Evolutionary conservation across 2,888 invertebrate genomes (phyloP).

Genomic region (Theretra japonica): DNA sequence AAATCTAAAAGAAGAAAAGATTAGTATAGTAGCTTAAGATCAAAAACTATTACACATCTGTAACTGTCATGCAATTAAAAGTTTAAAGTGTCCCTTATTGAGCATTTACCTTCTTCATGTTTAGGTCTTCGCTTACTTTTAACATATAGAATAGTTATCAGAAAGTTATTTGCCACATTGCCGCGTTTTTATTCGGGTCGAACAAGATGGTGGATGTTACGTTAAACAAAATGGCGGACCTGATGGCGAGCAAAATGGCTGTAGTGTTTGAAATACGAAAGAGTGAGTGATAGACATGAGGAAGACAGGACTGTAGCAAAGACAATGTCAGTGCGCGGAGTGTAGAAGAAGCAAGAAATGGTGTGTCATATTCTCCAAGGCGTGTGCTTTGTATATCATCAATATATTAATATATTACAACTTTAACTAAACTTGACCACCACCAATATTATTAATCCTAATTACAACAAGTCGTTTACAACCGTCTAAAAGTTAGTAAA

Average conservation of each 20-base stretch:
- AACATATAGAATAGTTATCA: background rate
- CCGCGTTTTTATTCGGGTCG: conserved; percentile 29
- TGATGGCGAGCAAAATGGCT: conserved; percentile 20
- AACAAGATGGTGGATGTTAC: conserved; percentile 10
- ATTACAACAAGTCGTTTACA: conserved; percentile 25
- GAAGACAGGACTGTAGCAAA: conserved; percentile 7
- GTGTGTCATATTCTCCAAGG: conserved; percentile 5
- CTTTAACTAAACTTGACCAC: conserved; percentile 21
- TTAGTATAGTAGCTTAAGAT: conserved; percentile 34
- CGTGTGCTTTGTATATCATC: conserved; percentile 17
- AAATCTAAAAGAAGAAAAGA: conserved; percentile 57
- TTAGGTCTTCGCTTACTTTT: conserved; percentile 26
- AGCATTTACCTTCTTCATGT: conserved; percentile 58
- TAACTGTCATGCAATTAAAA: conserved; percentile 74
- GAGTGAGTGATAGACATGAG: conserved; percentile 3
- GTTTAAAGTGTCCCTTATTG: conserved; percentile 72
- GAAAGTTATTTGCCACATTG: conserved; percentile 35
- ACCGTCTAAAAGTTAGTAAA: conserved; percentile 24
- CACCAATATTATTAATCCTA: conserved; percentile 20
- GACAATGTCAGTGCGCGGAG: conserved; percentile 21
- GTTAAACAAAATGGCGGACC: conserved; percentile 9
- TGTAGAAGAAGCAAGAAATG: conserved; percentile 29
- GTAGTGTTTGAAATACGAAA: conserved; percentile 21
- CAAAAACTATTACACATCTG: conserved; percentile 28
- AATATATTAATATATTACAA: conserved; percentile 14